Conservation (phyloP, 2,113 vertebrate species). For the Nannobrachium achirus region DNA sequence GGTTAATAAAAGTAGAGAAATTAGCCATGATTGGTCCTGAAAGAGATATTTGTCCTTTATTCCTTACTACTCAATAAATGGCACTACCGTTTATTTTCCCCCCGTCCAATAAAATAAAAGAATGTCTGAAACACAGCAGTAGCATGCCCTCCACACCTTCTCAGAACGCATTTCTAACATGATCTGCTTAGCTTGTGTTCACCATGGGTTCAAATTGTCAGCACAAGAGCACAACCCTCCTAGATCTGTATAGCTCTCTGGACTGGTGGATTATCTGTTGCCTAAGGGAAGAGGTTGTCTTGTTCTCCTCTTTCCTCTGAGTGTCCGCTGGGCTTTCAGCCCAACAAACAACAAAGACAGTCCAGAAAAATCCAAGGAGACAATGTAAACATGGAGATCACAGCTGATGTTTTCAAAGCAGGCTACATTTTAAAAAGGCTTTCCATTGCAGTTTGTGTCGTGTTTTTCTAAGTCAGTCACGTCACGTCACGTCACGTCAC, state of each 20-base stretch:
- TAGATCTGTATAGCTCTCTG: too few species aligned
- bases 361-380: constrained; percentile 31
- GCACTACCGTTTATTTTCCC: too few species aligned
- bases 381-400: constrained; percentile 51
- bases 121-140: constrained; percentile 9
- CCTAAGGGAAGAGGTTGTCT: constrained; percentile 19
- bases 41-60: too few species aligned
- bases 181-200: not conserved
- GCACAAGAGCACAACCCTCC: constrained; percentile 2
- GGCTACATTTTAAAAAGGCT: too few species aligned
- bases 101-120: not conserved
- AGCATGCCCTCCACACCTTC: constrained; percentile 26
- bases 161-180: constrained; percentile 6
- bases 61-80: too few species aligned
- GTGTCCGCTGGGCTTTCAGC: constrained; percentile 23
- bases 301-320: constrained; percentile 13
- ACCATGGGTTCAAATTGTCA: constrained; percentile 11
- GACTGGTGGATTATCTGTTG: constrained; percentile 20
- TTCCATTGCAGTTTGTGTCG: too few species aligned
- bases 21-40: too few species aligned
- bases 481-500: too few species aligned
- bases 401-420: constrained; percentile 48
- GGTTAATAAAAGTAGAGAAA: too few species aligned
- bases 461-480: too few species aligned
- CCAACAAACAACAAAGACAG: not conserved